Conservation (phyloP, 2,113 vertebrate genomes). For the Siniperca knerii region DNA sequence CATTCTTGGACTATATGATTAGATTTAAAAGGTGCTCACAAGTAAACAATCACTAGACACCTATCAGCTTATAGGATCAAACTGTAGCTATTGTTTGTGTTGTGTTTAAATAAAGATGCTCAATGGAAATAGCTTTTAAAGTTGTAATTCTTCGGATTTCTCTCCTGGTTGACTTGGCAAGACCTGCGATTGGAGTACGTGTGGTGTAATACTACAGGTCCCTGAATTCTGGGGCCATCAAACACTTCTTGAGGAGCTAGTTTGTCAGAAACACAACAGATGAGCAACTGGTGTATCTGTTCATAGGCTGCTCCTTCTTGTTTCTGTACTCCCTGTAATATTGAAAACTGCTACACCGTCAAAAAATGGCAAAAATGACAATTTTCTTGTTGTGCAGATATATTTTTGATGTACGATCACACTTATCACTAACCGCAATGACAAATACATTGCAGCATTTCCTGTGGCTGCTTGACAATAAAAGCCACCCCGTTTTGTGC, state of each 20-base stretch:
- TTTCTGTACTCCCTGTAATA: too few relatives aligned
- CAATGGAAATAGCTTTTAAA: neutral
- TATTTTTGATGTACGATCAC: neutral
- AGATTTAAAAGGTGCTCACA: slow-evolving; percentile 2
- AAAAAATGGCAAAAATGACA: too few relatives aligned
- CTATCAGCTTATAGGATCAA: neutral
- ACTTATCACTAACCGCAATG: neutral
- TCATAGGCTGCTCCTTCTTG: neutral
- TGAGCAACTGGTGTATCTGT: too few relatives aligned
- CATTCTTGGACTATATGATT: neutral
- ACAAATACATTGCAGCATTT: too few relatives aligned
- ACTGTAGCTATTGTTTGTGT: neutral
- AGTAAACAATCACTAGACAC: slow-evolving; percentile 5
- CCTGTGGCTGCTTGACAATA: neutral
- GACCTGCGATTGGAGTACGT: neutral
- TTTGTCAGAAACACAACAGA: too few relatives aligned
- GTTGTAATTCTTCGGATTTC: neutral
- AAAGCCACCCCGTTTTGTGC: neutral
- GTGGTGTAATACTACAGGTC: neutral
- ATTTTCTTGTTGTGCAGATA: neutral
- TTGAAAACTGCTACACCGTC: too few relatives aligned
- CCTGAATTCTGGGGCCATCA: neutral
- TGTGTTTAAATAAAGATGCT: neutral
- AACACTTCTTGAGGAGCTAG: neutral
- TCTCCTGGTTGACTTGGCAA: neutral